Conservation (phyloP, 1,140 invertebrate genomes). For the Diorhabda sublineata region DNA sequence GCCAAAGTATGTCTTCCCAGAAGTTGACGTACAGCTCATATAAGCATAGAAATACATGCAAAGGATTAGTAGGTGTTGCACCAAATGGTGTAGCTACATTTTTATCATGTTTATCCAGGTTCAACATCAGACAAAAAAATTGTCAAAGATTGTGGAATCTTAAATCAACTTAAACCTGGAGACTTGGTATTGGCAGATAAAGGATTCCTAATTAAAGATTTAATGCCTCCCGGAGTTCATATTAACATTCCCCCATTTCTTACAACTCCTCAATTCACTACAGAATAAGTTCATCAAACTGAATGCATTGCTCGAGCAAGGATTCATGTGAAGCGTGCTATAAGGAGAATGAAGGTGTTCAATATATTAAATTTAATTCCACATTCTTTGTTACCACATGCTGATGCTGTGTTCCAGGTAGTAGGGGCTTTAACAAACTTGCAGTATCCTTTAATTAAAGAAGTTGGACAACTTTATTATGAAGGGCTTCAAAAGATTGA, state of each 20-base stretch:
- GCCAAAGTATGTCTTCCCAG: constrained; percentile 17
- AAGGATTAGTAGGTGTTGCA: constrained; percentile 25
- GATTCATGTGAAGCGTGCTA: constrained; percentile 24
- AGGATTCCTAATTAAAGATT: constrained; percentile 27
- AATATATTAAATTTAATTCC: constrained; percentile 23
- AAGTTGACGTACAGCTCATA: constrained; percentile 23
- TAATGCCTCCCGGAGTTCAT: constrained; percentile 23
- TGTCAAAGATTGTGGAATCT: no score
- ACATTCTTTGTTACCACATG: constrained; percentile 3
- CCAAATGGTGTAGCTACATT: constrained; percentile 27
- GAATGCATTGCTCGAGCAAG: constrained; percentile 17
- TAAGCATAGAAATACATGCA: constrained; percentile 23
- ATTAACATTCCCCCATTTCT: constrained; percentile 28
- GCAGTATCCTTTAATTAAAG: constrained; percentile 17
- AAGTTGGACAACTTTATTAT: constrained; percentile 14
- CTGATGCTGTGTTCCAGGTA: constrained; percentile 14
- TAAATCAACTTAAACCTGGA: constrained; percentile 15
- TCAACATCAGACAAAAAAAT: no score
- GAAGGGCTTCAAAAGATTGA: no score
- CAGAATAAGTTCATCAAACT: constrained; percentile 20
- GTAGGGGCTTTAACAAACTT: constrained; percentile 20
- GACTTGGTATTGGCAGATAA: constrained; percentile 26
- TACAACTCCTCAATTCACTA: constrained; percentile 20
- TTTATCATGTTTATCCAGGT: no score
- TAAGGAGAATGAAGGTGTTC: constrained; percentile 21